phyloP scores from a whole-genome alignment of 1,140 invertebrate genomes.

The Cotesia vestalis region DNA sequence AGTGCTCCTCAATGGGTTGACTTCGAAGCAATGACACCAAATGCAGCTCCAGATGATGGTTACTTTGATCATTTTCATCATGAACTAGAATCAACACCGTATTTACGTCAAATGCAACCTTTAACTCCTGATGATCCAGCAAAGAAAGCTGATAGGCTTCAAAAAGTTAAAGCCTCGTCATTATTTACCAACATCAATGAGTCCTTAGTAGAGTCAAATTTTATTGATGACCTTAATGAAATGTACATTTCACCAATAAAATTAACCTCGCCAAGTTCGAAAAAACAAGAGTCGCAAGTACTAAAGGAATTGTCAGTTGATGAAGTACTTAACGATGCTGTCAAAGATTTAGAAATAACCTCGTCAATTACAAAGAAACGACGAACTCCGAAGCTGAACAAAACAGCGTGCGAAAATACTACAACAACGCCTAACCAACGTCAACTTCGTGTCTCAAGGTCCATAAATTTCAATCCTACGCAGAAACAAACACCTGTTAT shows the following conservation, averaged over 20 bases:
- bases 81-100: background rate
- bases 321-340: background rate
- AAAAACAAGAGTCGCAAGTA: background rate
- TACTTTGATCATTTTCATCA: conserved; percentile 15
- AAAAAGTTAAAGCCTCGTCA: background rate
- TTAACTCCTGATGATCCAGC: too few relatives aligned
- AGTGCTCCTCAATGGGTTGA: conserved; percentile 6
- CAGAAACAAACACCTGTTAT: background rate
- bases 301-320: background rate
- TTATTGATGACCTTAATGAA: background rate
- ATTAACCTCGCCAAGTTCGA: background rate
- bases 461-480: background rate
- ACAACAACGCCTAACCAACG: background rate
- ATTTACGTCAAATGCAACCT: background rate
- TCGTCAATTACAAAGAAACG: background rate
- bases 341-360: background rate
- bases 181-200: background rate
- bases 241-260: conserved; percentile 15
- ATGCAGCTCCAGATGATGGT: background rate
- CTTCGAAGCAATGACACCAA: background rate
- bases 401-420: background rate
- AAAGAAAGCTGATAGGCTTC: background rate
- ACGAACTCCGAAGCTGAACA: background rate
- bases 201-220: background rate
- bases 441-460: background rate